A percentile compares a stretch with the other conserved stretches of the same genome.
phyloP scores from a whole-genome alignment of 1,140 invertebrate species.

The Vollenhovia emeryi region DNA sequence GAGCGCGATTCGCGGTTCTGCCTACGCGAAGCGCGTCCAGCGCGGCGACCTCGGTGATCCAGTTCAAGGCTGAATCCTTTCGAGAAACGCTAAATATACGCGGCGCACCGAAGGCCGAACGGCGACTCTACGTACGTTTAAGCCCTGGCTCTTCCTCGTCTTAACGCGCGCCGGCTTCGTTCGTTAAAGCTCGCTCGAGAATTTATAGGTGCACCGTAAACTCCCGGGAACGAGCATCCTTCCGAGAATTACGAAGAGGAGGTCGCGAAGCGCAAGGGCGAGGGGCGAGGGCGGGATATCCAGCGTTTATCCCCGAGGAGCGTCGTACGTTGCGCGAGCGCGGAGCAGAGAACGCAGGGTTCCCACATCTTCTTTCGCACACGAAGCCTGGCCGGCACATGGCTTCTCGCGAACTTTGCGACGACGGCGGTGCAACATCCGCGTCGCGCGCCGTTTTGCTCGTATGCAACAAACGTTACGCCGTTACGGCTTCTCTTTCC shows the following conservation, averaged over 20 bases:
- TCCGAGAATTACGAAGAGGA: conserved; percentile 14
- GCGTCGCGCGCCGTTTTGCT: conserved; percentile 52
- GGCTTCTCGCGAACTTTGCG: too few relatives aligned
- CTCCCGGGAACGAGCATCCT: conserved; percentile 32
- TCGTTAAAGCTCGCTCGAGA: conserved; percentile 52
- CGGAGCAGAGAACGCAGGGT: conserved; percentile 69
- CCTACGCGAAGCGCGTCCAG: background rate
- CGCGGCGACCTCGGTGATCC: conserved; percentile 1
- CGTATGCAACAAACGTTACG: background rate
- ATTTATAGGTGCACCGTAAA: conserved; percentile 50
- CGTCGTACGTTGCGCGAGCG: conserved; percentile 5
- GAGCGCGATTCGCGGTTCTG: background rate
- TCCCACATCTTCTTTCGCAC: conserved; percentile 69
- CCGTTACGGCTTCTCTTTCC: background rate
- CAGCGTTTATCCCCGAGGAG: conserved; percentile 26
- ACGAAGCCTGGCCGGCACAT: conserved; percentile 36
- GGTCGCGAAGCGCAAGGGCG: background rate
- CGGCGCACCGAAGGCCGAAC: background rate
- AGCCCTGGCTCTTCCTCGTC: background rate
- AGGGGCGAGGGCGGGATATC: background rate
- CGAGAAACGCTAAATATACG: conserved; percentile 9
- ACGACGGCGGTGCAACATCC: conserved; percentile 45
- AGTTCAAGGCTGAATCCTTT: conserved; percentile 31
- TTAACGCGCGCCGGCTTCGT: conserved; percentile 37
- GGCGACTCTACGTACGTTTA: background rate